Percentiles rank a stretch among this genome's conserved stretches.
These are phyloP conservation scores for Bombus confusus DNA, from an alignment of 1,140 invertebrate species.

Conservation along the genomic window DNA sequence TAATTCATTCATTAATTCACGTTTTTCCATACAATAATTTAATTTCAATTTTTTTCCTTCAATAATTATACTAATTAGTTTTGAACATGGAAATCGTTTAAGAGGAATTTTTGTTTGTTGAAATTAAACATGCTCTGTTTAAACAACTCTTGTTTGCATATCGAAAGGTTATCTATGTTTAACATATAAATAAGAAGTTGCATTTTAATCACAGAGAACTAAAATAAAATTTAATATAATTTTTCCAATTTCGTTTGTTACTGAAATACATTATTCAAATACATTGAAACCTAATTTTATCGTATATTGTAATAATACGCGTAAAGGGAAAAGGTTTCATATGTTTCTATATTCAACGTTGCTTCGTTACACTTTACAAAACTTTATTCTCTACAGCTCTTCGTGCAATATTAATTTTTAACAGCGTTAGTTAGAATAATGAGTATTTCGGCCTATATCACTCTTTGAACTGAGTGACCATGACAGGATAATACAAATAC, in stretches of 20 bases:
- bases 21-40: neutral
- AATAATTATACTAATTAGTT: too few relatives aligned
- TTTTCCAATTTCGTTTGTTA: neutral
- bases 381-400: neutral
- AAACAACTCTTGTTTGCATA: too few relatives aligned
- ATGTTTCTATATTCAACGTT: neutral
- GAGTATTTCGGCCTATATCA: slow-evolving; percentile 17
- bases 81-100: too few relatives aligned
- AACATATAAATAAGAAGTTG: too few relatives aligned
- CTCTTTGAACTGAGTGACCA: slow-evolving; percentile 47
- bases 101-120: too few relatives aligned
- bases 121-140: too few relatives aligned
- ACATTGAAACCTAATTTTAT: neutral
- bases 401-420: neutral
- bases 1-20: neutral
- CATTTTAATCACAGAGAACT: too few relatives aligned
- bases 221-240: neutral
- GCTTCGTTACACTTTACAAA: neutral
- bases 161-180: too few relatives aligned
- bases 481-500: slow-evolving; percentile 59
- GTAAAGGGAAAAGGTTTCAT: neutral
- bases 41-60: too few relatives aligned
- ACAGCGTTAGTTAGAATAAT: neutral
- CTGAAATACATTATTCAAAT: too few relatives aligned
- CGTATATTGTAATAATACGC: neutral